Conservation (phyloP, 1,140 invertebrate species). For the Caenorhabditis latens region DNA sequence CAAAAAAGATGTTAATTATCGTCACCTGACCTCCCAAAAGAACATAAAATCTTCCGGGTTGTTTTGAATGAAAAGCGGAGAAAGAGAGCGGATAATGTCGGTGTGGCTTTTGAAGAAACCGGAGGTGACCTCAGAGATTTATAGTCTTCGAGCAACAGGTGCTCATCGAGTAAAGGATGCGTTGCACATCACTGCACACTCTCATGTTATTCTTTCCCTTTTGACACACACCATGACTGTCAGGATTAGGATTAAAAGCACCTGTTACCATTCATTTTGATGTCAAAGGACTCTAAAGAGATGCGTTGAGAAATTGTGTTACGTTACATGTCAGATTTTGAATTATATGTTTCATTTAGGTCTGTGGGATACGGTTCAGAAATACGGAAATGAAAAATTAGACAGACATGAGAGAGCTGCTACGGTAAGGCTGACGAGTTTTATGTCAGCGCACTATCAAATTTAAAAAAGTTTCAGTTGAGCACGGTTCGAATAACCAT, state of each 20-base stretch:
- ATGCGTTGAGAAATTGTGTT: neutral
- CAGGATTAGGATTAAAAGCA: neutral
- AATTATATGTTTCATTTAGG: too few species aligned
- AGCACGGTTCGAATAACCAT: too few species aligned
- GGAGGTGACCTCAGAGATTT: conserved; percentile 54
- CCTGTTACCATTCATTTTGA: conserved; percentile 16
- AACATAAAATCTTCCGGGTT: conserved; percentile 35
- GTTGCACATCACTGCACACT: conserved; percentile 27
- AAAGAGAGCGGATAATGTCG: neutral
- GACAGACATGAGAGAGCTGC: too few species aligned
- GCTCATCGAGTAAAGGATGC: conserved; percentile 37
- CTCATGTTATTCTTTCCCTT: conserved; percentile 27
- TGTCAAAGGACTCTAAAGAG: neutral
- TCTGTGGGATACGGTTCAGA: too few species aligned
- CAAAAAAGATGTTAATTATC: conserved; percentile 48
- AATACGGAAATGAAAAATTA: too few species aligned
- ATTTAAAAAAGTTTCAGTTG: too few species aligned
- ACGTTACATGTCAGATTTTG: too few species aligned
- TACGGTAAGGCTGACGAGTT: too few species aligned
- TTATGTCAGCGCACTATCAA: too few species aligned
- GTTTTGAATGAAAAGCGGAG: neutral
- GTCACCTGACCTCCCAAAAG: conserved; percentile 35
- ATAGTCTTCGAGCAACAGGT: conserved; percentile 45
- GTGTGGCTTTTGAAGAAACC: conserved; percentile 51
- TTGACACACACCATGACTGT: neutral